Evolutionary conservation across 2,888 invertebrate species (phyloP).

Genomic region (Drosophila gaucha): DNA sequence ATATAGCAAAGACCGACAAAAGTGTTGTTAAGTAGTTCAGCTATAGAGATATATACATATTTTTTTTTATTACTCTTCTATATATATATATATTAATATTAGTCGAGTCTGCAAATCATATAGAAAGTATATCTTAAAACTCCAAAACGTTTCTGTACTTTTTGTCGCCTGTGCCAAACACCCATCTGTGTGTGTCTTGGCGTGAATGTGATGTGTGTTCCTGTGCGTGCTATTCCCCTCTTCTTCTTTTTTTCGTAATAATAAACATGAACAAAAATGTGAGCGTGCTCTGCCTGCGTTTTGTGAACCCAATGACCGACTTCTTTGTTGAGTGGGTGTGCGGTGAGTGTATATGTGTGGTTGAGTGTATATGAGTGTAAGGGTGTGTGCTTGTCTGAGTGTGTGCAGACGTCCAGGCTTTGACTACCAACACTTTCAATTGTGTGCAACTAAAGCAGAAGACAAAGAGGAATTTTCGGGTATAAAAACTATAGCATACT

Average conservation of each 20-base stretch:
- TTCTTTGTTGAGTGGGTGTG: slow-evolving; percentile 48
- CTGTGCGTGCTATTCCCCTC: slow-evolving; percentile 30
- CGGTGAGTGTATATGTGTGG: neutral
- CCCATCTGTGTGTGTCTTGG: slow-evolving; percentile 1
- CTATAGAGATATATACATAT: no score
- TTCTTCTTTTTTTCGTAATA: slow-evolving; percentile 33
- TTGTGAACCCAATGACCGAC: slow-evolving; percentile 69
- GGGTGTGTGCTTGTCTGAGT: neutral
- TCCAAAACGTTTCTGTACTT: neutral
- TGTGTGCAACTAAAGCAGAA: slow-evolving; percentile 39
- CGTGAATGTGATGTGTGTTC: slow-evolving; percentile 27
- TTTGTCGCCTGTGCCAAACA: slow-evolving; percentile 39
- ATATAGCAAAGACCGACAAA: slow-evolving; percentile 28
- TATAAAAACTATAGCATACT: slow-evolving; percentile 19
- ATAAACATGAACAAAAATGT: slow-evolving; percentile 56
- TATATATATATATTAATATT: no score
- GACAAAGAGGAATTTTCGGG: slow-evolving; percentile 27
- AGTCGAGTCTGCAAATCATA: no score
- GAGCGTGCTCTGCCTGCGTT: slow-evolving; percentile 54
- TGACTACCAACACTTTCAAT: slow-evolving; percentile 56
- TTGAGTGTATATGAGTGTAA: slow-evolving; percentile 4
- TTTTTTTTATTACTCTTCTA: rapidly evolving
- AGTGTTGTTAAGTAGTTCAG: no score
- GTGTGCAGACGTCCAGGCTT: slow-evolving; percentile 34
- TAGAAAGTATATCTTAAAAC: neutral